These are phyloP conservation scores for Callipepla squamata DNA, from an alignment of 2,113 vertebrate genomes.

Conservation along the genomic window DNA sequence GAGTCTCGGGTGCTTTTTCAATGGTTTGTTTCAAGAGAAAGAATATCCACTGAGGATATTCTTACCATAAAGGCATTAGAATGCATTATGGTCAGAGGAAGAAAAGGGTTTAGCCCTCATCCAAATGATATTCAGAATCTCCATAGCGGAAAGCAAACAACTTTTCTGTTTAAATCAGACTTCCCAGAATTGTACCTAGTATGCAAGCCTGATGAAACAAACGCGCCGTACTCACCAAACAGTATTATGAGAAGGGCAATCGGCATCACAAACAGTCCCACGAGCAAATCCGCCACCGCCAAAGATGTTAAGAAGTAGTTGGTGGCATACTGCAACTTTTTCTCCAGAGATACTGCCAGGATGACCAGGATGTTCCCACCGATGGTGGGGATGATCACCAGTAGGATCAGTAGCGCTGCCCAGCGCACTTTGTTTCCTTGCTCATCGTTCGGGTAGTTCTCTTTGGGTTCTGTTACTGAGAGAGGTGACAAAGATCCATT, in stretches of 20 bases:
- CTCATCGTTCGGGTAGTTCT: conserved; percentile 43
- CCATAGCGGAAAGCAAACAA: neutral
- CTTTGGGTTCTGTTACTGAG: conserved; percentile 52
- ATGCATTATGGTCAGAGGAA: neutral
- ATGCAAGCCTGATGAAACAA: conserved; percentile 2
- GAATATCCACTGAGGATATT: neutral
- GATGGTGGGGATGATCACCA: conserved; percentile 94
- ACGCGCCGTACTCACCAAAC: conserved; percentile 84
- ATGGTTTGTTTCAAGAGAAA: neutral
- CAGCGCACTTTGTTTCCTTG: conserved; percentile 78
- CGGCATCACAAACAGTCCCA: conserved; percentile 97
- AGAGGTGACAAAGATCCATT: conserved; percentile 42
- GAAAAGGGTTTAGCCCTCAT: neutral
- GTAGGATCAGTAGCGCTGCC: conserved; percentile 88
- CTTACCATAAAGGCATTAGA: neutral
- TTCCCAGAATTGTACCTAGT: neutral
- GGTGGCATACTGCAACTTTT: conserved; percentile 94
- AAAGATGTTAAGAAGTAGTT: conserved; percentile 98
- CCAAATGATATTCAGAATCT: neutral
- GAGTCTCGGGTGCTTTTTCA: neutral
- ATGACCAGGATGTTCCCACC: conserved; percentile 98
- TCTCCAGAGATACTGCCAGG: conserved; percentile 93
- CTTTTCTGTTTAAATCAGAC: neutral
- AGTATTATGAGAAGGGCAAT: conserved; percentile 91
- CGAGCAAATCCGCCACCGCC: conserved; percentile 93